Base-by-base conservation (phyloP, 2,797 vertebrate species). In the Crypturellus tataupa region DNA sequence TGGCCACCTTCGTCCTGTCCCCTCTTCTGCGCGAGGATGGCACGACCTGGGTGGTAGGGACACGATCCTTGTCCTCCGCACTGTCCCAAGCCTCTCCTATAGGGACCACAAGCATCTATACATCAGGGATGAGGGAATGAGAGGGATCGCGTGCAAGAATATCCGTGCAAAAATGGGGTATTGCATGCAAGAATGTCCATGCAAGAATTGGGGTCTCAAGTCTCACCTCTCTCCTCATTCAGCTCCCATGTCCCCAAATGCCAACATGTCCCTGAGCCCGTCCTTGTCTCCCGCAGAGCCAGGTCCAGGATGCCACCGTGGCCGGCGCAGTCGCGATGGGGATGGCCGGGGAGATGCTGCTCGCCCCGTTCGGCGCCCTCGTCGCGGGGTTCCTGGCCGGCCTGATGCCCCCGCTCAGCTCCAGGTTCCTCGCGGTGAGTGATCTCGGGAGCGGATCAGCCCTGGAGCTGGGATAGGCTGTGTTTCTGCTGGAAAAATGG, bases 331-430 rank as follows among this genome's bases (percentile, higher is more conserved):
- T 99, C 0, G 95, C 99, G 10, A 98, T 98, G 53, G 99, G 99
- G 35, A 99, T 99, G 3, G 97, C 99, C 0, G 98, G 98, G 6
- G 99, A 99, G 94, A 99, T 99, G 99, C 98, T 99, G 98, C 95
- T 99, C 91, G 99, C 99, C 0, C 98, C 99, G 1, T 98, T 98
- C 0, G 99, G 99, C 58, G 99, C 99, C 29, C 98, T 99, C 97
- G 97, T 98, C 0, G 98, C 99, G 0, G 99, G 99, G 8, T 98
- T 99, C 82, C 33, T 99, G 90, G 99, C 98, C 0, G 99, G 99
- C 4, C 96, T 98, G 23, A 97, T 99, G 95, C 98, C 98, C 7
- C 98, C 98, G 0, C 97, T 99, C 40, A 99, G 99, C 77, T 99
- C 97, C 97, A 99, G 98, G 58, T 99, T 97, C 96, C 96, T 99